Conservation (phyloP, 1,140 invertebrate genomes). For the Vanessa atalanta region DNA sequence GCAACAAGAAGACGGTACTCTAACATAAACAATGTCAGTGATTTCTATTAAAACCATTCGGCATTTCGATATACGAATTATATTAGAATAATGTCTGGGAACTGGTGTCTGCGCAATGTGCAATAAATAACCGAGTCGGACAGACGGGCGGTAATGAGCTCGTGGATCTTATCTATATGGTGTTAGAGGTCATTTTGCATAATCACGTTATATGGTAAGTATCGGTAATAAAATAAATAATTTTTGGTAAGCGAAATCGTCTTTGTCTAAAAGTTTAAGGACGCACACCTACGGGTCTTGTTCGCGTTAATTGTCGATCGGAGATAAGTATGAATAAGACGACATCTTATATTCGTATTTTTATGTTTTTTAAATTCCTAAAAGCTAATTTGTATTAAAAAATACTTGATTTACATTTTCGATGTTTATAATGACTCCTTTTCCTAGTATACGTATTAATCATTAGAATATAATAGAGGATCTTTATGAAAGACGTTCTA, state of each 20-base stretch:
- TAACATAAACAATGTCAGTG: conserved; percentile 76
- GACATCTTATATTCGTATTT: background rate
- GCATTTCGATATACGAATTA: conserved; percentile 75
- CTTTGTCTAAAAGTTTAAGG: conserved; percentile 61
- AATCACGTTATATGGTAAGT: conserved; percentile 56
- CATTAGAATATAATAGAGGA: background rate
- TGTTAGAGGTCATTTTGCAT: conserved; percentile 48
- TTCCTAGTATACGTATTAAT: background rate
- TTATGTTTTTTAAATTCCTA: background rate
- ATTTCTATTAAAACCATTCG: conserved; percentile 77
- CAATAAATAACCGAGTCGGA: conserved; percentile 65
- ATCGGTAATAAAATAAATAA: conserved; percentile 55
- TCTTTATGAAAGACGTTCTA: too few species aligned
- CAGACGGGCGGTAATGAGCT: conserved; percentile 49
- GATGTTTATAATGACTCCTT: background rate
- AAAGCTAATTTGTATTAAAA: background rate
- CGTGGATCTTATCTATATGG: conserved; percentile 40
- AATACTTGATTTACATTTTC: background rate
- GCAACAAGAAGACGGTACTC: conserved; percentile 57
- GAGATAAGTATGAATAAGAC: background rate
- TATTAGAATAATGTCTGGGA: conserved; percentile 74
- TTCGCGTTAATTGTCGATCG: conserved; percentile 15
- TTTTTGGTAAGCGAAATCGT: conserved; percentile 51
- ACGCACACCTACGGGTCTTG: conserved; percentile 38
- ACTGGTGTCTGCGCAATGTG: conserved; percentile 67